Percentiles rank a stretch among this genome's conserved stretches.
phyloP scores from a whole-genome alignment of 2,113 vertebrate species.

The Chamaea fasciata region DNA sequence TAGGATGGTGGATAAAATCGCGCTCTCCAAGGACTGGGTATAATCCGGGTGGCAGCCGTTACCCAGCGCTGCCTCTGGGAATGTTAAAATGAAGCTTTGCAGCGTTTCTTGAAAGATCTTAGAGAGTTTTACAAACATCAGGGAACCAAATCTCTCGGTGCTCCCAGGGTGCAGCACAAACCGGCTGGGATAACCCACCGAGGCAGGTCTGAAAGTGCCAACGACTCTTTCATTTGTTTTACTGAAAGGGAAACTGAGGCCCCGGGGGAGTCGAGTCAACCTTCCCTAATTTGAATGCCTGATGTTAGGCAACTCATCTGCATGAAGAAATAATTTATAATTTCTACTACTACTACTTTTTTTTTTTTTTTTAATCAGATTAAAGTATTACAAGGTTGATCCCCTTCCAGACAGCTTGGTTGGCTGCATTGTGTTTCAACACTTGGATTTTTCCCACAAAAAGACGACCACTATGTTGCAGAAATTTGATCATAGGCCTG shows the following conservation, averaged over 20 bases:
- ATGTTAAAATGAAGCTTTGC: background rate
- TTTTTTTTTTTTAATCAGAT: background rate
- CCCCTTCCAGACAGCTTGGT: slow-evolving; percentile 5
- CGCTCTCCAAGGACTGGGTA: background rate
- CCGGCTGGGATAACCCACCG: background rate
- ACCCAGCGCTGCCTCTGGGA: background rate
- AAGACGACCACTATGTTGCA: background rate
- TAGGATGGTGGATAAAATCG: background rate
- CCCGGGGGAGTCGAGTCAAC: rapidly evolving
- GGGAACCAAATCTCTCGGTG: background rate
- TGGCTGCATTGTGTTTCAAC: background rate
- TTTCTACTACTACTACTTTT: background rate
- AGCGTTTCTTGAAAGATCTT: background rate
- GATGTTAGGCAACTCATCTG: background rate
- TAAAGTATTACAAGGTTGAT: slow-evolving; percentile 29
- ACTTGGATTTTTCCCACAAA: slow-evolving; percentile 14
- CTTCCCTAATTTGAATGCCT: background rate
- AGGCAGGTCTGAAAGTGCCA: background rate
- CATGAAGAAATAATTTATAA: background rate
- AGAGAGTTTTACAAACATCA: background rate
- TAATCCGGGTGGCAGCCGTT: background rate
- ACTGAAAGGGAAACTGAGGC: slow-evolving; percentile 21
- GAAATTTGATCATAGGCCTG: background rate
- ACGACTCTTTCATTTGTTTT: background rate
- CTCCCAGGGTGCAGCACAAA: background rate